These are phyloP conservation scores for Enteromius mattozi DNA, from an alignment of 2,797 vertebrate genomes.

Conservation along the genomic window DNA sequence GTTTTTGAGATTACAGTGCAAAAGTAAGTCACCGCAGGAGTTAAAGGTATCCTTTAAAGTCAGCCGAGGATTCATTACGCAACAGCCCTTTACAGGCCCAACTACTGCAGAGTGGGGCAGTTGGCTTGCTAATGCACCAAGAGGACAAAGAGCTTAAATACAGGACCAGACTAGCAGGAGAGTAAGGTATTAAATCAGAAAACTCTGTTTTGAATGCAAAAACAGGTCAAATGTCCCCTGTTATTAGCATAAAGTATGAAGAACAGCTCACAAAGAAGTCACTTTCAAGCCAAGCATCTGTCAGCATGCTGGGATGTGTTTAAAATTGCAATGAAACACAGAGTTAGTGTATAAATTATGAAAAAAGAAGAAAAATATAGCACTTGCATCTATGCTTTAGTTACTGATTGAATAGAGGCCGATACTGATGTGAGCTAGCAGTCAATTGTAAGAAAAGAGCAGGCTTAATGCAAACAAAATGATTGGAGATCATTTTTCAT, in stretches of 20 bases:
- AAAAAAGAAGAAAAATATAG: neutral
- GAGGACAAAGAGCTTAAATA: neutral
- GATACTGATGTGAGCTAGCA: neutral
- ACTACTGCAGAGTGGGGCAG: neutral
- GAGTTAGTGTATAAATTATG: neutral
- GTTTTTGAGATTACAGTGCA: neutral
- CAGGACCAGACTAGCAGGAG: neutral
- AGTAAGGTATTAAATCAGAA: constrained; percentile 6
- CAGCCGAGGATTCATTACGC: constrained; percentile 71
- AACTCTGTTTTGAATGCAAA: neutral
- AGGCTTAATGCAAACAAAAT: neutral
- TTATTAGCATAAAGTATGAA: neutral
- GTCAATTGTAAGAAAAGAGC: neutral
- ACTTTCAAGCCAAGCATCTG: neutral
- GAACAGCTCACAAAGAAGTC: neutral
- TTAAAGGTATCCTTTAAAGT: constrained; percentile 61
- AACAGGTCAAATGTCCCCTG: neutral
- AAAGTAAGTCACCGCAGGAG: constrained; percentile 6
- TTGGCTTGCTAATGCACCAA: constrained; percentile 2
- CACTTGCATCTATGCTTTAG: neutral
- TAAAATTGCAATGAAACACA: neutral
- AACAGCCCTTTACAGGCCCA: constrained; percentile 60
- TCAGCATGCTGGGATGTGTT: neutral
- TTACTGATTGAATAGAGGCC: neutral
- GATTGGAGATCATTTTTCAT: neutral